Evolutionary conservation across 92 coral and sea anemone genomes (phyloP).

Genomic region (Parazoanthus atlanticus): DNA sequence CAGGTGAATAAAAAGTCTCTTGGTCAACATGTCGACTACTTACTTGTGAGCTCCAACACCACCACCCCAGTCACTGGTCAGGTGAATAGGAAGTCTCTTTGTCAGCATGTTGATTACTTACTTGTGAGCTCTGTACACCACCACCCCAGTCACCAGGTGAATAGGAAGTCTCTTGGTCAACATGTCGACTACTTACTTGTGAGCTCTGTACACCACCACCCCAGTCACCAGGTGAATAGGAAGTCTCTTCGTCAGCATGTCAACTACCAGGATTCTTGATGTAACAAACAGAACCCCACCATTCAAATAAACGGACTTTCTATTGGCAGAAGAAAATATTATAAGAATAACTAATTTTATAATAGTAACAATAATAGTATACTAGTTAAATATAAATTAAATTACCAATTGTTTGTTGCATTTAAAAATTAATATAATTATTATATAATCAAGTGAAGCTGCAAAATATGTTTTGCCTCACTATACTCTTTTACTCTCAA

Average conservation of each 20-base stretch:
- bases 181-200: constrained; percentile 98
- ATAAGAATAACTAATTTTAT: background rate
- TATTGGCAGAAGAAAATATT: constrained; percentile 18
- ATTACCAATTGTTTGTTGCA: too few relatives aligned
- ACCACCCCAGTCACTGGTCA: constrained; percentile 89
- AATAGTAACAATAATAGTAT: background rate
- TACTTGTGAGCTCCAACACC: constrained; percentile 96
- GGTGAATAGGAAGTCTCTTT: constrained; percentile 90
- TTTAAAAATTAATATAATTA: too few relatives aligned
- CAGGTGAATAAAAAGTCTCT: constrained; percentile 27
- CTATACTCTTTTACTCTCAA: too few relatives aligned
- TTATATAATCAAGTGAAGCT: too few relatives aligned
- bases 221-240: constrained; percentile 95
- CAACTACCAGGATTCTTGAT: constrained; percentile 93
- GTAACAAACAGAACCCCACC: constrained; percentile 98
- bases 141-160: constrained; percentile 92
- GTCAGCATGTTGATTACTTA: constrained; percentile 95
- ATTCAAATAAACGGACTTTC: constrained; percentile 79
- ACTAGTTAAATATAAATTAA: too few relatives aligned
- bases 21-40: constrained; percentile 96
- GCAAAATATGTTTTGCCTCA: too few relatives aligned
- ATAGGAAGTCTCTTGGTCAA: constrained; percentile 89
- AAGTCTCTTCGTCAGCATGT: constrained; percentile 88
- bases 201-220: constrained; percentile 89
- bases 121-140: constrained; percentile 96